These are phyloP conservation scores for Cephus spinipes DNA, from an alignment of 2,888 invertebrate genomes.

Conservation along the genomic window DNA sequence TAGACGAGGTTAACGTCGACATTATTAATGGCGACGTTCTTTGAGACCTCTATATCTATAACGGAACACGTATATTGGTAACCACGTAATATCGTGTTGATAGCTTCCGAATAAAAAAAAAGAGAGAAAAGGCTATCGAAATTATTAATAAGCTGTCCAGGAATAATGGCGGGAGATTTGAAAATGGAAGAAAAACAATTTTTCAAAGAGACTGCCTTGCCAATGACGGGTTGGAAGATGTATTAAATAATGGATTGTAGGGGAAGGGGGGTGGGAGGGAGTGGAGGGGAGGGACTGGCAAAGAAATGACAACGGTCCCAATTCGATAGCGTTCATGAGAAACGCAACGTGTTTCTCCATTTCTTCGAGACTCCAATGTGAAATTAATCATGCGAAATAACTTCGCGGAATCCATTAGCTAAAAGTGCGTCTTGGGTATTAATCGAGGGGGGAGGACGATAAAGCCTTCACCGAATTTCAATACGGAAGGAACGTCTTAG, in stretches of 20 bases:
- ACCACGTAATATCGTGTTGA: background rate
- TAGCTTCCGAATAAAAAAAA: background rate
- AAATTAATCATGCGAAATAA: constrained; percentile 62
- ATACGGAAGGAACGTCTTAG: background rate
- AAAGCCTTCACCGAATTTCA: background rate
- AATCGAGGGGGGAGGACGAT: background rate
- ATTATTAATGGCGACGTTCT: background rate
- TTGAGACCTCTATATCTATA: background rate
- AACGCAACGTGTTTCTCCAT: constrained; percentile 27
- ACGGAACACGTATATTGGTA: background rate
- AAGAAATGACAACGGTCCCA: constrained; percentile 3
- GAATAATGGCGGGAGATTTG: constrained; percentile 2
- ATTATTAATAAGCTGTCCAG: constrained; percentile 25
- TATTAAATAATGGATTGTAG: background rate
- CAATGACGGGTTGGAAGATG: background rate
- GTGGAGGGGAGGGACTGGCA: constrained; percentile 16
- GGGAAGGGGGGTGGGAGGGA: background rate
- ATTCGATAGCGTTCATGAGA: constrained; percentile 1
- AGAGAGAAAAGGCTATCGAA: background rate
- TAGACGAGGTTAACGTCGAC: background rate
- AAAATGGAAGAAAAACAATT: background rate
- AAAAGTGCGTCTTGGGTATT: background rate
- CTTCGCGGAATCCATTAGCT: constrained; percentile 62
- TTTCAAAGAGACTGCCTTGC: background rate
- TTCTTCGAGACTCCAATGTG: constrained; percentile 41